These are phyloP conservation scores for Anguilla anguilla DNA, from an alignment of 2,797 vertebrate genomes.

Conservation along the genomic window DNA sequence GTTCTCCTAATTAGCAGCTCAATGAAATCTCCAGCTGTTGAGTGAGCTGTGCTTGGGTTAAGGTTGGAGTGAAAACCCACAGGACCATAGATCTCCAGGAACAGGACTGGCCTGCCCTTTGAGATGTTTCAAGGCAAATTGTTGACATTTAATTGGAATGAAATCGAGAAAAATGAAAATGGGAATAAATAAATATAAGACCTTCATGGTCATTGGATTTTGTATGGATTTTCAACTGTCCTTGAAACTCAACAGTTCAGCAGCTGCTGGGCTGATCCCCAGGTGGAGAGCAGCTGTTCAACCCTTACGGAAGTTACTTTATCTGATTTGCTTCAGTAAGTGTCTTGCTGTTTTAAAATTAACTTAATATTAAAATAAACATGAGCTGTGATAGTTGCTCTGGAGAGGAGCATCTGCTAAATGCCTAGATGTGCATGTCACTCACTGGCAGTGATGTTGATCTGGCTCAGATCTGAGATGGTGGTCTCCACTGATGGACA, in stretches of 20 bases:
- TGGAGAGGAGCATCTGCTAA: not conserved
- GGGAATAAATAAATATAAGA: not conserved
- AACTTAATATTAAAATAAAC: not conserved
- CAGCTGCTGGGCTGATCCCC: not conserved
- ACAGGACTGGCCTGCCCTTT: not conserved
- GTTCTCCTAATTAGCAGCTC: not conserved
- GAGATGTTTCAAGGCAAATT: not conserved
- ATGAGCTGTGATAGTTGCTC: not conserved
- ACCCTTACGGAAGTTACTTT: not conserved
- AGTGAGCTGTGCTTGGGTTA: too few relatives aligned
- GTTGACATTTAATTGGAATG: not conserved
- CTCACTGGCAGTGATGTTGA: slow-evolving; percentile 73
- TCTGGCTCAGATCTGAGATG: slow-evolving; percentile 62
- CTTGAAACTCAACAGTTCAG: not conserved
- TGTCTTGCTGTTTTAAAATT: not conserved
- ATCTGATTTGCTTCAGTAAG: not conserved
- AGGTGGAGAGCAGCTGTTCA: not conserved
- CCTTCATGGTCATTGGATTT: not conserved
- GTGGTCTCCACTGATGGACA: slow-evolving; percentile 54
- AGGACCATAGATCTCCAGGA: not conserved
- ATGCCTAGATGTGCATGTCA: not conserved
- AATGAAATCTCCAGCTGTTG: too few relatives aligned
- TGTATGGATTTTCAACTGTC: not conserved
- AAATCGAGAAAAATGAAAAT: not conserved
- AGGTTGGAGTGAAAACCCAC: not conserved